Base-by-base conservation (phyloP, 2,797 vertebrate species). In the Austrolebias charrua region DNA sequence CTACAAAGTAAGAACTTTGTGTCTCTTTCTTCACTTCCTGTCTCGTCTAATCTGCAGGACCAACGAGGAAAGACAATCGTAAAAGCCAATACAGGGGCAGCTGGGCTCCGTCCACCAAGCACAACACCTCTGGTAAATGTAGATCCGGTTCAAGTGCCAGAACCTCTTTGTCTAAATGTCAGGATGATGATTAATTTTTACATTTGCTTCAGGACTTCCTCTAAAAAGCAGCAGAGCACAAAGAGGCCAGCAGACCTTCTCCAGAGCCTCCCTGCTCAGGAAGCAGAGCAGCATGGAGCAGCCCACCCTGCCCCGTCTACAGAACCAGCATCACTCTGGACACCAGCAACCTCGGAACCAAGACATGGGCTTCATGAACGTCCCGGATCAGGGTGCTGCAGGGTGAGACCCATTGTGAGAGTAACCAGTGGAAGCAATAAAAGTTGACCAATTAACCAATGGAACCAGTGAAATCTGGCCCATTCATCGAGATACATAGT, bases 371-470 rank as follows among this genome's bases (percentile, higher is more conserved):
- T 95, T 95, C 82, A 95, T 95, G 94, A 73, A 81, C 0, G 94
- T 95, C 15, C 94, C 94, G 0, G 94, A 95, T 14, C 91, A 94
- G 69, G 94, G 94, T 0, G 93, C 93, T 0, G 93, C 92, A 1
- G 94, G 93, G 94, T 95, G 57, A 92, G 92, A 24, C 24, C 24
- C 24, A 1, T 8, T 33, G 31, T 33, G 5, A 33, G 31, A 33
- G 24, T 19, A 47, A 7, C 18, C 24, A 15, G 31, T 6, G 24
- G 10, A 3, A 43, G n/a, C 48, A 56, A 19, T 14, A 4, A 13
- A 12, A 62, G n/a, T 24, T 24, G 44, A 28, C 29, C 2, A 5
- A 31, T 15, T 29, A 31, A 6, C 11, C 20, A 19, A 6, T 44
- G 43, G 15, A 44, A 44, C 43, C 15, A 44, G 43, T n/a, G 8